Evolutionary conservation across 37 sponge, comb jelly and placozoan genomes (phyloP), one percentile per base, ranked within the genome.

Genomic region (Cladorhizidae sp.): DNA sequence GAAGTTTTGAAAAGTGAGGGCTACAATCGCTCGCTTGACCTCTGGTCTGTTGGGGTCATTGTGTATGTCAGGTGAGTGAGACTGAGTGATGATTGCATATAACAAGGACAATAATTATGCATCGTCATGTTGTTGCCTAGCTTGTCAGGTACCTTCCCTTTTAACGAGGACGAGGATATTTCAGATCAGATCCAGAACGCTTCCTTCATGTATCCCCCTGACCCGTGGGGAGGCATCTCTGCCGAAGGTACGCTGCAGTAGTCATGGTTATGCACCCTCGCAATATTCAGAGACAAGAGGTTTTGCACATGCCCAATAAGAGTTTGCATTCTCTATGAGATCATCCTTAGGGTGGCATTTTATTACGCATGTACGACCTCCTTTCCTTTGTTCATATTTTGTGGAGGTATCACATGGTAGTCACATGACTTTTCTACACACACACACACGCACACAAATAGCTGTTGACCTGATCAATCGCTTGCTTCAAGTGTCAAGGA

Each of bases 161-260:
- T 98, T 89, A 98, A 95, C 50, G 99, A 98, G 64, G 96, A 98
- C 56, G 99, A 98, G 73, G 99, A 95, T 25, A 95, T 98, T 67
- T 55, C 83, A 14, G 99, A 98, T 64, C 99, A 98, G 83, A 98
- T 98, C 69, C 88, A 95, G 36, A 98, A 95, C 73, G 99, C 96
- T 62, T 92, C 94, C 18, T 98, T 98, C 90, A 98, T 98, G 99
- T 98, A 89, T 51, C 99, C 99, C 5, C 85, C 90, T 2, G 95
- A 98, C 67, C 99, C 99, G 11, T 98, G 99, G 99, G 83, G 81
- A 36, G 38, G 87, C 29, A 86, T 98, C 62, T 80, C 94, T 8
- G 58, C 51, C 15, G 96, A 98, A 68, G 94, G 94, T 93, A 26
- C 18, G 36, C 45, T 37, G 18, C 23, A 39, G 3, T 33, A n/a